Conservation (phyloP, 30 jellyfish, hydroid and myxozoan genomes). For the Hydractinia echinata region DNA sequence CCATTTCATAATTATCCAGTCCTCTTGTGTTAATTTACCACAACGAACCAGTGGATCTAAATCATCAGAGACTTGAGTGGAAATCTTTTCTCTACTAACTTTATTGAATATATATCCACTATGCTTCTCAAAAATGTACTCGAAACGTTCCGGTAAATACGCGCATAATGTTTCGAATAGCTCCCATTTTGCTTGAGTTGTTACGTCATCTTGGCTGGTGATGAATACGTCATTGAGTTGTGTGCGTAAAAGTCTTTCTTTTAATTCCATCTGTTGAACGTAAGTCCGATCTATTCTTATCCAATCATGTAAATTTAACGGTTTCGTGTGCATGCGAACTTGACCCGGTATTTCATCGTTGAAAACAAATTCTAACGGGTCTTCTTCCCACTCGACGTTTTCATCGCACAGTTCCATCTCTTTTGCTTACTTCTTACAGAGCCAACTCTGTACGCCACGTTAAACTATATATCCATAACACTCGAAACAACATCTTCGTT, state of each 20-base stretch:
- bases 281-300: constrained; percentile 62
- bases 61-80: constrained; percentile 42
- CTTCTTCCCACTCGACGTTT: constrained; percentile 61
- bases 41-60: constrained; percentile 66
- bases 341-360: constrained; percentile 72
- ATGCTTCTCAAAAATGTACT: constrained; percentile 54
- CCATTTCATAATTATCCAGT: constrained; percentile 75
- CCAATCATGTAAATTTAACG: constrained; percentile 65
- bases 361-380: constrained; percentile 52
- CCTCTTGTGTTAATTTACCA: constrained; percentile 77
- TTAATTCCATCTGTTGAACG: constrained; percentile 54
- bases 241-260: constrained; percentile 36
- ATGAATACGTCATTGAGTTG: constrained; percentile 45
- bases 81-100: constrained; percentile 51
- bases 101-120: constrained; percentile 59
- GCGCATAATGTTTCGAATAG: constrained; percentile 48
- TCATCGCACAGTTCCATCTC: neutral
- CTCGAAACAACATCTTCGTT: too few relatives aligned
- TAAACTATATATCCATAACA: too few relatives aligned
- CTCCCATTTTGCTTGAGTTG: constrained; percentile 60
- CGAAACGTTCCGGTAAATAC: constrained; percentile 66
- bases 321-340: constrained; percentile 63
- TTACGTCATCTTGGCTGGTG: constrained; percentile 38
- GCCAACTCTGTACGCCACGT: too few relatives aligned
- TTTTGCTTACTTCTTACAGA: too few relatives aligned